A percentile compares a stretch with the other conserved stretches of the same genome.
phyloP scores from a whole-genome alignment of 1,140 invertebrate genomes.

The Aphaenogaster floridana region DNA sequence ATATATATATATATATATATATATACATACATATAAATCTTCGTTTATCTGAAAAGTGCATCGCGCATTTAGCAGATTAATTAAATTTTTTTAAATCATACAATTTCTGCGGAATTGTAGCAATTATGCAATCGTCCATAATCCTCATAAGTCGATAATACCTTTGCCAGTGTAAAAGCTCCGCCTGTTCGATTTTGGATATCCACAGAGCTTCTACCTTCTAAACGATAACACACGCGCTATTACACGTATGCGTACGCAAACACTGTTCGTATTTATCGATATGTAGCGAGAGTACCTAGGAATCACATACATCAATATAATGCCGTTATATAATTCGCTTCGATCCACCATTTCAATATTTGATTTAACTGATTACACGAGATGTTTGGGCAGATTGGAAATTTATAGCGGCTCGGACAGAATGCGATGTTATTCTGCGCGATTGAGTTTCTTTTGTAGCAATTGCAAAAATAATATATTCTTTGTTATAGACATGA shows the following conservation, averaged over 20 bases:
- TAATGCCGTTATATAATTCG: slow-evolving; percentile 68
- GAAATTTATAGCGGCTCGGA: slow-evolving; percentile 75
- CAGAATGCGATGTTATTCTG: slow-evolving; percentile 20
- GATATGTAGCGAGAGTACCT: slow-evolving; percentile 32
- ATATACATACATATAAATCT: background rate
- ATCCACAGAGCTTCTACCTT: background rate
- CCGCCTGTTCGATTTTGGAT: slow-evolving; percentile 37
- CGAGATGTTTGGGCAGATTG: slow-evolving; percentile 68
- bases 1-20: too few relatives aligned
- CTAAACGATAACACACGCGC: slow-evolving; percentile 40
- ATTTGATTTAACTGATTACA: slow-evolving; percentile 78
- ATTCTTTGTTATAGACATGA: background rate
- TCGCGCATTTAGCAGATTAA: slow-evolving; percentile 6
- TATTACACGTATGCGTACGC: slow-evolving; percentile 29
- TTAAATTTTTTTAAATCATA: background rate
- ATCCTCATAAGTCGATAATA: slow-evolving; percentile 49
- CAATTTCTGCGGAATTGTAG: background rate
- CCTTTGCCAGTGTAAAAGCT: slow-evolving; percentile 39
- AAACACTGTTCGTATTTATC: slow-evolving; percentile 46
- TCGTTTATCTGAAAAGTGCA: background rate
- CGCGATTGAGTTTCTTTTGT: slow-evolving; percentile 18
- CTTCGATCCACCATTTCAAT: slow-evolving; percentile 66
- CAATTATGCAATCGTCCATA: slow-evolving; percentile 30
- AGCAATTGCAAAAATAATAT: slow-evolving; percentile 9
- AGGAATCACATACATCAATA: slow-evolving; percentile 54